Evolutionary conservation across 2,797 vertebrate genomes (phyloP).

Genomic region (Gallirallus australis): DNA sequence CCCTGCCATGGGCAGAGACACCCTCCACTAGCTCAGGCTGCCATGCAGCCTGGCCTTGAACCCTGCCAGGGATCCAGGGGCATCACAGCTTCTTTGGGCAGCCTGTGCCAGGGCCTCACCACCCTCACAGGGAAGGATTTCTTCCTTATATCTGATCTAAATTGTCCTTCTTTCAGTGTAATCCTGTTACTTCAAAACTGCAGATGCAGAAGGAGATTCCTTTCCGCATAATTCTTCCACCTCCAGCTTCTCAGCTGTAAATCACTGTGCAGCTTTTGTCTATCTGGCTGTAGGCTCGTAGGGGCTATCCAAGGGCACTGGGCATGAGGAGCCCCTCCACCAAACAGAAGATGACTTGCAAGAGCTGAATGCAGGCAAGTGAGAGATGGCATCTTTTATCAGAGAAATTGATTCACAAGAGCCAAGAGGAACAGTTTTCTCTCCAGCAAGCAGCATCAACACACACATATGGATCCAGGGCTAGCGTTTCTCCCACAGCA

Average conservation of each 20-base stretch:
- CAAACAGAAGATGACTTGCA: neutral
- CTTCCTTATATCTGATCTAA: too few species aligned
- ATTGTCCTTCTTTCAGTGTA: too few species aligned
- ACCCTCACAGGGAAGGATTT: too few species aligned
- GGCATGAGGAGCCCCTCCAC: fast-evolving
- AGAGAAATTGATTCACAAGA: constrained; percentile 27
- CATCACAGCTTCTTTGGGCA: too few species aligned
- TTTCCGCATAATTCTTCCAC: neutral
- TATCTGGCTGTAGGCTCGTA: neutral
- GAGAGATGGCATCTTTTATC: constrained; percentile 26
- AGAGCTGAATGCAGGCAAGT: neutral
- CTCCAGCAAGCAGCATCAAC: neutral
- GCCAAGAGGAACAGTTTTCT: neutral
- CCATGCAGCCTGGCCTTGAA: too few species aligned
- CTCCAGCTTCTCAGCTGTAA: neutral
- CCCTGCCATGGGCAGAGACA: too few species aligned
- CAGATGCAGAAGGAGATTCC: neutral
- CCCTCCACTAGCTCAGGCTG: too few species aligned
- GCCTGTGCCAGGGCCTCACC: too few species aligned
- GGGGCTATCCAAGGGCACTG: neutral
- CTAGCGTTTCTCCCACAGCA: neutral
- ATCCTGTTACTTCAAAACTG: neutral
- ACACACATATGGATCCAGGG: neutral
- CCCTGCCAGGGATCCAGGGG: too few species aligned
- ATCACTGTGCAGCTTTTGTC: neutral